phyloP scores from a whole-genome alignment of 2,888 invertebrate genomes.

The Calameuta pallipes region DNA sequence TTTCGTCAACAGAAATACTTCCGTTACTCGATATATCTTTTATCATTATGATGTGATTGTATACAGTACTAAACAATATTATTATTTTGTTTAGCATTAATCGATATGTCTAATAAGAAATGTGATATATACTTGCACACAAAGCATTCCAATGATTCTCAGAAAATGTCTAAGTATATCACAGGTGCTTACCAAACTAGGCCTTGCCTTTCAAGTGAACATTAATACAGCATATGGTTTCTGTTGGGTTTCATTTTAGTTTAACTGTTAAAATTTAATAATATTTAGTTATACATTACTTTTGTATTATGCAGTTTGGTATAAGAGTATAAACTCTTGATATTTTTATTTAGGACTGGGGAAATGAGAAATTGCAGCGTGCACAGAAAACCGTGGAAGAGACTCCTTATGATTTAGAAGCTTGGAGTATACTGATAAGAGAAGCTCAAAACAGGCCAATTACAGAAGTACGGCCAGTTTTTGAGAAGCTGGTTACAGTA shows the following conservation, averaged over 20 bases:
- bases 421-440: conserved; percentile 95
- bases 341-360: conserved; percentile 79
- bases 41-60: neutral
- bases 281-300: neutral
- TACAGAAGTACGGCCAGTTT: conserved; percentile 90
- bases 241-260: neutral
- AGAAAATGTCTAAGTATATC: neutral
- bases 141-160: neutral
- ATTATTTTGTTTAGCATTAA: neutral
- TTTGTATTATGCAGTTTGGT: neutral
- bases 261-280: neutral
- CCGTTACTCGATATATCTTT: conserved; percentile 20
- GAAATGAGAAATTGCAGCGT: conserved; percentile 84
- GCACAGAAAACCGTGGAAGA: conserved; percentile 89
- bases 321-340: neutral
- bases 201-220: neutral
- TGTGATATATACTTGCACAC: neutral
- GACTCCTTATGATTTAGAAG: conserved; percentile 94
- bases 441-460: conserved; percentile 91
- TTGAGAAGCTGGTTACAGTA: conserved; percentile 92
- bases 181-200: neutral
- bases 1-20: neutral
- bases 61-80: neutral
- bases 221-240: neutral
- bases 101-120: neutral